Percentiles rank a stretch among this genome's conserved stretches.
phyloP scores from a whole-genome alignment of 2,113 vertebrate genomes.

The Eurypyga helias region DNA sequence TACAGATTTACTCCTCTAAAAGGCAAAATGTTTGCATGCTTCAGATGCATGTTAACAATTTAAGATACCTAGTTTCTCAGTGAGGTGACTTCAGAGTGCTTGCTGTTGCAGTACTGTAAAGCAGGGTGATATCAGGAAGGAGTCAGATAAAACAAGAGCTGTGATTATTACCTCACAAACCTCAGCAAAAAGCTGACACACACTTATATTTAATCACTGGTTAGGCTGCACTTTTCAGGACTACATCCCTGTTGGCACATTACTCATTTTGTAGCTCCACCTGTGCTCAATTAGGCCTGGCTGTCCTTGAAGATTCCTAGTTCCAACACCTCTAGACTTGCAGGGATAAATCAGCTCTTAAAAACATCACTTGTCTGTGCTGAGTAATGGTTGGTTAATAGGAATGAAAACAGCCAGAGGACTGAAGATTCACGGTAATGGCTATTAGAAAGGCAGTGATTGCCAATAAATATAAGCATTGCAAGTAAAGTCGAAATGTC shows the following conservation, averaged over 20 bases:
- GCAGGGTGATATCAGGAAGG: background rate
- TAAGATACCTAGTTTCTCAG: background rate
- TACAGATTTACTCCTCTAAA: background rate
- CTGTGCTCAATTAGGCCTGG: background rate
- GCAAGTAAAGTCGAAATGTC: background rate
- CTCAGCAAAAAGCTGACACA: background rate
- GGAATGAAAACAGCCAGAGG: background rate
- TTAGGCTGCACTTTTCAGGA: background rate
- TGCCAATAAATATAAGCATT: background rate
- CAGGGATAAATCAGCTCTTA: background rate
- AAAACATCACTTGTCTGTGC: background rate
- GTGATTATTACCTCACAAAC: background rate
- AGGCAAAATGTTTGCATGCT: background rate
- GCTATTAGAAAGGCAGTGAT: background rate
- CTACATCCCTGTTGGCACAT: background rate
- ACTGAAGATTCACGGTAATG: background rate
- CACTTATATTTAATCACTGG: slow-evolving; percentile 3
- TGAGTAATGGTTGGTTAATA: background rate
- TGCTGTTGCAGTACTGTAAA: background rate
- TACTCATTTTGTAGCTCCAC: slow-evolving; percentile 23
- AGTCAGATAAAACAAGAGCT: background rate
- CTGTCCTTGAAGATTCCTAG: slow-evolving; percentile 16
- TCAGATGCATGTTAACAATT: background rate
- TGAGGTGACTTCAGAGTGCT: background rate
- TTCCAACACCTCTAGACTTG: background rate